Percentiles rank a stretch among this genome's conserved stretches.
phyloP scores from a whole-genome alignment of 2,888 invertebrate species.

The Catocala fraxini region DNA sequence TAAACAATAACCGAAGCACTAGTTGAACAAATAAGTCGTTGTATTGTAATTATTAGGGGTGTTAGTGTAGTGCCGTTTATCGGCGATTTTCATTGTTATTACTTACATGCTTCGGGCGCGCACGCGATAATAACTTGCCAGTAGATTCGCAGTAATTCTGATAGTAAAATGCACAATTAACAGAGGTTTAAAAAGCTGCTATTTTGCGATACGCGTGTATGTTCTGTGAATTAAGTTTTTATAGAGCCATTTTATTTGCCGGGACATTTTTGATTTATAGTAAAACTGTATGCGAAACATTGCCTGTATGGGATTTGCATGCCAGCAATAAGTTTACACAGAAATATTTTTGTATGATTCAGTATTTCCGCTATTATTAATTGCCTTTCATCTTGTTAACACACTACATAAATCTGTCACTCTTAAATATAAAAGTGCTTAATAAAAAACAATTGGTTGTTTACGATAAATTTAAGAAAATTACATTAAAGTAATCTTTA shows the following conservation, averaged over 20 bases:
- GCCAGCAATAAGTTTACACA: background rate
- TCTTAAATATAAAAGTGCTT: too few species aligned
- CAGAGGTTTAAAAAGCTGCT: slow-evolving; percentile 44
- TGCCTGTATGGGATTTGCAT: background rate
- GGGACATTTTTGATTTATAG: slow-evolving; percentile 14
- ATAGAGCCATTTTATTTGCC: slow-evolving; percentile 10
- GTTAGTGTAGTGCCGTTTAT: slow-evolving; percentile 62
- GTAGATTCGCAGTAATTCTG: slow-evolving; percentile 55
- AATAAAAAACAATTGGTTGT: too few species aligned
- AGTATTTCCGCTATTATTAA: too few species aligned
- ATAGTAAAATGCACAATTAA: slow-evolving; percentile 51
- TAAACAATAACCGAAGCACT: slow-evolving; percentile 66
- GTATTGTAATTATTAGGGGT: slow-evolving; percentile 67
- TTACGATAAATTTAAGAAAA: background rate
- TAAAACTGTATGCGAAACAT: background rate
- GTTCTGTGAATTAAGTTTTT: slow-evolving; percentile 25
- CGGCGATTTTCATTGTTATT: slow-evolving; percentile 65
- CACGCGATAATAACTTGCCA: slow-evolving; percentile 57
- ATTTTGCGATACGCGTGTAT: slow-evolving; percentile 29
- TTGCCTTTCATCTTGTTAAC: too few species aligned
- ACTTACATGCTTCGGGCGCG: slow-evolving; percentile 59
- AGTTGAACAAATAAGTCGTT: slow-evolving; percentile 67
- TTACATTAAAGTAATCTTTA: slow-evolving; percentile 13
- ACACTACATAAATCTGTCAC: too few species aligned
- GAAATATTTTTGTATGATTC: background rate